A percentile compares a stretch with the other conserved stretches of the same genome.
Conservation (phyloP, 2,113 vertebrate species). For the Colistium nudipinnis region DNA sequence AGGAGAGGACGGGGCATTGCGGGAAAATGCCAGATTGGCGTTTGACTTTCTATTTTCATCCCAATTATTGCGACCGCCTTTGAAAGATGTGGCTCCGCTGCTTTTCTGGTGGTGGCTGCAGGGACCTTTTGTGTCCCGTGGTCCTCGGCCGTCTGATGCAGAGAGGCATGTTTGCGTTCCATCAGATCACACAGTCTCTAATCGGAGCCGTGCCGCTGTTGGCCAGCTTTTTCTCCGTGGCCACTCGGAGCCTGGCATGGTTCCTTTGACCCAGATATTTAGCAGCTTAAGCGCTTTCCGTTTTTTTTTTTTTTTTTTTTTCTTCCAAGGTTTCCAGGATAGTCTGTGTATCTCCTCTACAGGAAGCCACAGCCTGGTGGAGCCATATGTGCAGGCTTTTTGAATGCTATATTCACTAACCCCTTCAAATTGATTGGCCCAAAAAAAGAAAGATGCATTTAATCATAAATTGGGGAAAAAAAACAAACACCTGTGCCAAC, state of each 20-base stretch:
- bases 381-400: not conserved
- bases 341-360: constrained; percentile 26
- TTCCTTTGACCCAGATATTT: constrained; percentile 77
- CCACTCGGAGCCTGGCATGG: constrained; percentile 50
- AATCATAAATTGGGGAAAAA: too few species aligned
- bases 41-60: constrained; percentile 64
- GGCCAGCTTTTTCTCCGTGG: constrained; percentile 64
- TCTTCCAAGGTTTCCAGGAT: constrained; percentile 59
- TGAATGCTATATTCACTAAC: constrained; percentile 26
- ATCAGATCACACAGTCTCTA: constrained; percentile 65
- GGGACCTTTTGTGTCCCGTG: too few species aligned
- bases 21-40: constrained; percentile 55
- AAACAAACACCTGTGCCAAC: constrained; percentile 17
- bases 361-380: constrained; percentile 26
- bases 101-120: constrained; percentile 48
- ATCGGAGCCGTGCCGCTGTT: constrained; percentile 54
- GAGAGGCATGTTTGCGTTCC: constrained; percentile 67
- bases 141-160: constrained; percentile 56
- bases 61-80: constrained; percentile 78
- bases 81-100: constrained; percentile 65
- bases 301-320: too few species aligned
- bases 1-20: constrained; percentile 46
- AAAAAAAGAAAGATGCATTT: too few species aligned
- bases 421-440: constrained; percentile 19
- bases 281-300: constrained; percentile 53